A percentile compares a stretch with the other conserved stretches of the same genome.
Evolutionary conservation across 2,888 invertebrate species (phyloP).

Genomic region (Psylliodes chrysocephalus): DNA sequence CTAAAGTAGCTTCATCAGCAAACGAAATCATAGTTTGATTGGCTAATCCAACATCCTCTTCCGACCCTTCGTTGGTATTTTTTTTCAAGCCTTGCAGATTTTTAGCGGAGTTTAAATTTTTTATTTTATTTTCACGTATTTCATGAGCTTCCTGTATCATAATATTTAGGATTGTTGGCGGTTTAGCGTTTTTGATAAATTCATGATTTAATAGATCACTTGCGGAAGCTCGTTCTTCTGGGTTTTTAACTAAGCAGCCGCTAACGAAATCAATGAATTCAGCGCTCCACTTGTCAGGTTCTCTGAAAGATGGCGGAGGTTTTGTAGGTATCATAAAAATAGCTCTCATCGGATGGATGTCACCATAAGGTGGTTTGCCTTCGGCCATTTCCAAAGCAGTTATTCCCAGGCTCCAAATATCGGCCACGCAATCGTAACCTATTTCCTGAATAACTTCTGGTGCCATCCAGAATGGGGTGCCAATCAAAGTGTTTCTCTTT

Average conservation of each 20-base stretch:
- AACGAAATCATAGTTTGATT: constrained; percentile 62
- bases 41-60: neutral
- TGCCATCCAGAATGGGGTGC: constrained; percentile 99
- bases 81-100: constrained; percentile 64
- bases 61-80: neutral
- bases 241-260: constrained; percentile 90
- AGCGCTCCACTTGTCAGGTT: constrained; percentile 95
- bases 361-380: constrained; percentile 96
- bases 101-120: constrained; percentile 77
- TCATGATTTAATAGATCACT: constrained; percentile 87
- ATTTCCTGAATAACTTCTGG: constrained; percentile 99
- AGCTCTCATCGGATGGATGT: constrained; percentile 94
- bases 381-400: constrained; percentile 99
- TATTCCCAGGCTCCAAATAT: constrained; percentile 98
- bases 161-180: constrained; percentile 83
- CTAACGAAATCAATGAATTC: constrained; percentile 98
- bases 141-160: constrained; percentile 96
- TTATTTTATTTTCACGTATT: constrained; percentile 70
- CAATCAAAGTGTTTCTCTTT: constrained; percentile 63
- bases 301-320: constrained; percentile 97
- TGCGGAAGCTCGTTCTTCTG: constrained; percentile 94
- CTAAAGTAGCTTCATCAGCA: constrained; percentile 66
- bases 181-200: constrained; percentile 81
- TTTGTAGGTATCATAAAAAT: constrained; percentile 99
- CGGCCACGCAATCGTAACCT: constrained; percentile 98